Evolutionary conservation across 35 echinoderm and acorn worm genomes (phyloP), one percentile per base, ranked within the genome.

Genomic region (Hemicentrotus pulcherrimus): DNA sequence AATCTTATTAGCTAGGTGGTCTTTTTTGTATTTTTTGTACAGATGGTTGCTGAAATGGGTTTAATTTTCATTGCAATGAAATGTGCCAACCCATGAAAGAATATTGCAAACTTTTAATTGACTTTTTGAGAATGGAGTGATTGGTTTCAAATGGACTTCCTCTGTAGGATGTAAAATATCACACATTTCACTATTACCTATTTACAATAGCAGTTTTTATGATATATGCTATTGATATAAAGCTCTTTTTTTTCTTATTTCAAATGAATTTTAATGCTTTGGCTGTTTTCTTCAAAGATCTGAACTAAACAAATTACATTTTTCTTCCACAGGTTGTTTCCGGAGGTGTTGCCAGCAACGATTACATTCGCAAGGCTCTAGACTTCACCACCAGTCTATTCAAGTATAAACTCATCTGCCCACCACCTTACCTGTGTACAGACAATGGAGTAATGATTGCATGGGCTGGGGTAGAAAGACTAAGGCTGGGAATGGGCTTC

Each of bases 401-500:
- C 90, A 48, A 93, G 3, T 99, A 99, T 52, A 71, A 92, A 78
- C 95, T 99, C 18, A 58, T 98, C n/a, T 99, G 98, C 85, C 98
- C 98, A 14, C 98, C 98, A 60, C 96, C 96, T 0, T 19, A 94
- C 5, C 95, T 99, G 24, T 99, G 98, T 48, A 99, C 98, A 50
- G 98, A 99, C 85, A 99, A 99, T 94, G 98, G 98, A 88, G 96
- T 99, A 0, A 99, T 99, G 98, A 98, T 99, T 59, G 98, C 98
- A 3, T 99, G 98, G 98, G 97, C 98, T 78, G 98, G 98, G 12
- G 97, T 99, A 97, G 98, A 99, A 92, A 96, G 95, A 86, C 94
- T 98, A 32, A 99, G 96, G 60, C 96, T 95, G 31, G 98, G 97
- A 11, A 87, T 97, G 31, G 98, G 97, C 14, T 94, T 98, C 87